Evolutionary conservation across 2,113 vertebrate species (phyloP).

Genomic region (Hylia prasina): DNA sequence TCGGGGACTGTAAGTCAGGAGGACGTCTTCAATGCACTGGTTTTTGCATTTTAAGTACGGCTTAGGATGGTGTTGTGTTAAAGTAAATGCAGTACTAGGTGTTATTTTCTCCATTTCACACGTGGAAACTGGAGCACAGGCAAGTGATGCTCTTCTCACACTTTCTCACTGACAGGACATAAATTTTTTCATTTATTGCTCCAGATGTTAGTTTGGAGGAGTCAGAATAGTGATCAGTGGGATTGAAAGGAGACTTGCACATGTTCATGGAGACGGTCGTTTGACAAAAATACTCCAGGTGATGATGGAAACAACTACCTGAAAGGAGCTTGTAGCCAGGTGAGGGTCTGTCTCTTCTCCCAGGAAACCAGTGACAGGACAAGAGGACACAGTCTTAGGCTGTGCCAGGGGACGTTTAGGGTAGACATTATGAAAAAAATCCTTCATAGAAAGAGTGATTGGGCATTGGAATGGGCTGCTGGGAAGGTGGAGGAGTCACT

Average conservation of each 20-base stretch:
- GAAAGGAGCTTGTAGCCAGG: neutral
- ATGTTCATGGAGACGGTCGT: neutral
- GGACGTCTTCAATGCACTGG: fast-evolving
- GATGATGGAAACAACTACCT: neutral
- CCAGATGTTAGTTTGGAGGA: neutral
- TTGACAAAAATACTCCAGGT: neutral
- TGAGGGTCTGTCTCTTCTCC: neutral
- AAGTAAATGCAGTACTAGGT: neutral
- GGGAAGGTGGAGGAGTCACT: neutral
- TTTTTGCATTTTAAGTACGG: neutral
- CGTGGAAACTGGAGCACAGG: neutral
- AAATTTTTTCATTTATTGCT: neutral
- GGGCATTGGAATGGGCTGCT: neutral
- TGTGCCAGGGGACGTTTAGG: neutral
- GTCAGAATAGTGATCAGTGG: neutral
- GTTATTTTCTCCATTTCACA: neutral
- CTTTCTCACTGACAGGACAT: neutral
- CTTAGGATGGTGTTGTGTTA: neutral
- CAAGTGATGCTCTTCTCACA: neutral
- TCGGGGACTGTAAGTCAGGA: fast-evolving
- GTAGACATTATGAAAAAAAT: neutral
- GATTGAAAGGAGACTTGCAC: neutral
- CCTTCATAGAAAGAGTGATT: neutral
- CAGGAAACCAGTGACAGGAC: neutral
- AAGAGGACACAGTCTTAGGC: neutral